Base-by-base conservation (phyloP, 2,888 invertebrate genomes). In the Cheilosia pagana region DNA sequence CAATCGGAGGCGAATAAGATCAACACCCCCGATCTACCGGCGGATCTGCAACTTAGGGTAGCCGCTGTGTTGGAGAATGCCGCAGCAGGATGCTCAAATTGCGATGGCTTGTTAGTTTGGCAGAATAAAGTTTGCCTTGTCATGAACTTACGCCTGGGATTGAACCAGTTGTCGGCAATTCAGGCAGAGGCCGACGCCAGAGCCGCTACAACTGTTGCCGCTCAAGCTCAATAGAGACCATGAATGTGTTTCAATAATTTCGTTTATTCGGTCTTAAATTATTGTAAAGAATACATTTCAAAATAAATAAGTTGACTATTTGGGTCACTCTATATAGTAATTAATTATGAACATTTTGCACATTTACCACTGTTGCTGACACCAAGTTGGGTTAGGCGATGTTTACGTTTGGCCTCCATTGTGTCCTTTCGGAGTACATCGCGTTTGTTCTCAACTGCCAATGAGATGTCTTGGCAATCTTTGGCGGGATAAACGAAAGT, bases 401-500 rank as follows among this genome's bases (percentile, higher is more conserved):
- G 87, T 65, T 86, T 88, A 7, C 89, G 88, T 50, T 88, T 88
- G 10, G 82, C 85, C 50, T 90, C 89, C 78, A 91, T 76, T 1
- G 79, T 88, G 57, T 89, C 89, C 0, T 90, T 89, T 2, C 90
- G 88, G 8, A 91, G 77, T 12, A 92, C 85, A 76, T 92, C 92
- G 0, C 90, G 88, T 67, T 89, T 89, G 2, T 88, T 89, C 3
- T 90, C 89, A 39, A 91, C 88, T 1, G 91, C 87, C 59, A 90
- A 88, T 3, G 89, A 88, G 21, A 91, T 87, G 28, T 92, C 91
- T 28, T 89, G 89, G 25, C 91, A 92, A 52, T 91, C 90, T 12
- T 89, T 89, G 0, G 91, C 90, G 0, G 91, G 90, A 23, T 86
- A 88, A 7, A 90, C 88, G 82, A 91, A 89, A 5, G 89, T 90